These are phyloP conservation scores for Allolobophora icterica DNA, from an alignment of 2,888 invertebrate species.

Conservation along the genomic window DNA sequence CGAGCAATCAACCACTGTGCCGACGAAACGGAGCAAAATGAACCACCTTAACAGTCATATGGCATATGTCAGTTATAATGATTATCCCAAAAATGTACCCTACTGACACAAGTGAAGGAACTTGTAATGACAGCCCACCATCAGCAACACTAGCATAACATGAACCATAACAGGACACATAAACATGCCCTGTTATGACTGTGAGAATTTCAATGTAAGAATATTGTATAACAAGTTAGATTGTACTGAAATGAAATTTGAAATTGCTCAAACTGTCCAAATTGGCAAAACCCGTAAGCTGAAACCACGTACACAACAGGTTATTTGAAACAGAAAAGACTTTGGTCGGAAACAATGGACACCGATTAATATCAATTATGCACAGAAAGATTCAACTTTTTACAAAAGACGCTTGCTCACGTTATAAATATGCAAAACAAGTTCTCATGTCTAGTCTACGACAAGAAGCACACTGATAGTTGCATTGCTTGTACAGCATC, in stretches of 20 bases:
- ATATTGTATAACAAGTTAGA: neutral
- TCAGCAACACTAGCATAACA: neutral
- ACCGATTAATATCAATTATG: neutral
- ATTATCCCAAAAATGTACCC: neutral
- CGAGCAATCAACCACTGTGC: neutral
- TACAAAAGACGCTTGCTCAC: neutral
- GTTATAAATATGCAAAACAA: neutral
- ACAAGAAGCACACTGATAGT: constrained; percentile 2
- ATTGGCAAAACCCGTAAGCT: neutral
- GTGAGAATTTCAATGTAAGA: neutral
- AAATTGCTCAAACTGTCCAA: neutral
- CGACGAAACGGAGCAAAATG: neutral
- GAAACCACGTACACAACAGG: neutral
- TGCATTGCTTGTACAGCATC: neutral
- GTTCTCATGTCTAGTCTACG: neutral
- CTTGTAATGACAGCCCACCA: neutral
- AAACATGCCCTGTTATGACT: neutral
- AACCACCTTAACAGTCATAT: neutral
- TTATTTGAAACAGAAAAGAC: neutral
- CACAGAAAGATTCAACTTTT: neutral
- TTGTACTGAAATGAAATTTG: neutral
- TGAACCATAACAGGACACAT: neutral
- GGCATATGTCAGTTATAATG: neutral
- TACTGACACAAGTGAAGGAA: neutral
- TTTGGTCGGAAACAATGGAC: constrained; percentile 10